Base-by-base conservation (phyloP, 2,113 vertebrate species). In the Probosciger aterrimus region DNA sequence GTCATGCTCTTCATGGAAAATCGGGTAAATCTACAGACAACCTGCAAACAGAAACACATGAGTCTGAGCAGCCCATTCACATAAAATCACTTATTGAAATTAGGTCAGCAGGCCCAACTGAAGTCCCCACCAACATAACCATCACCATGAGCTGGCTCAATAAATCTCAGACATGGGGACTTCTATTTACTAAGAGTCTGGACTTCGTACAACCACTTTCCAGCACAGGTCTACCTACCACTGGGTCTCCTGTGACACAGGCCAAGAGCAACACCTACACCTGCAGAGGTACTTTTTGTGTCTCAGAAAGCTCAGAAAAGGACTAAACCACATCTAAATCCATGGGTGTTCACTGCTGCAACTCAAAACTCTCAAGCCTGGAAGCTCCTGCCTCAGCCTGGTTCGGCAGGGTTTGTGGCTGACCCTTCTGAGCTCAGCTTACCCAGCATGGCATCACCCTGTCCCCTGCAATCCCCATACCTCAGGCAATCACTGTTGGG, bases 1-100 rank as follows among this genome's bases (percentile, higher is more conserved):
- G 82, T 67, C 90, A 86, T 63, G 83, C 18, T 92, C 67, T 63
- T 95, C 59, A 43, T 0, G 0, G 88, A 89, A 94, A 91, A 93
- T 46, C 43, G 23, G 82, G 68, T 70, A 82, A 74, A 77, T 88
- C 85, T 92, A 91, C 75, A 90, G 63, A 75, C 47, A 91, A 49
- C 60, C 85, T 88, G 93, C 68, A 82, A 91, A 82, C 63, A 88
- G 88, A 90, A 96, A 91, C 41, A 31, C 0, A 0, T 69, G 35
- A 88, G 24, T 73, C 62, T 53, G n/a, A 93, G 81, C 49, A 46
- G 25, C 7, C 57, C 33, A 43, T 82, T 27, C 55, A n/a, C 28
- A 18, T 10, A 57, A 27, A 33, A 62, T 30, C 35, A 52, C 4
- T 47, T 59, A 64, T 44, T 82, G 57, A 59, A 69, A 88, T 70